Evolutionary conservation across 2,113 vertebrate species (phyloP).

Genomic region (Microcebus tavaratra): DNA sequence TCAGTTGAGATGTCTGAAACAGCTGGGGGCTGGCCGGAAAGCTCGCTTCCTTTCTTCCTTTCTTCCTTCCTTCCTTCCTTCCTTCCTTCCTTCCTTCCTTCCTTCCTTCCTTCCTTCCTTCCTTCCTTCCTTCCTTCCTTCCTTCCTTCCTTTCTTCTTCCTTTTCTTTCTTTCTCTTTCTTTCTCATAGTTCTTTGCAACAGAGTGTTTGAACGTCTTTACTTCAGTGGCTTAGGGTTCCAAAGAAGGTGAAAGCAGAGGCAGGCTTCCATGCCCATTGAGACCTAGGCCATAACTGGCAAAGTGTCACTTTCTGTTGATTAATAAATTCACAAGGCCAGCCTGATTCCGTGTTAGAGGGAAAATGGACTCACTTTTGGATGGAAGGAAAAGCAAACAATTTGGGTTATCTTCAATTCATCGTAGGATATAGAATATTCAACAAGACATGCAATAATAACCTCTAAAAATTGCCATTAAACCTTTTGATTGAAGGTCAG

Average conservation of each 20-base stretch:
- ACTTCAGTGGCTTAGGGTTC: background rate
- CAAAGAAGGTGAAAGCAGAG: background rate
- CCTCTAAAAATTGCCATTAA: background rate
- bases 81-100: no score
- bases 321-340: background rate
- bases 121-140: no score
- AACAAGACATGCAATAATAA: background rate
- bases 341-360: background rate
- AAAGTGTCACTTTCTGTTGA: background rate
- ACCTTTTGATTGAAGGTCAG: background rate
- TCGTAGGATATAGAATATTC: background rate
- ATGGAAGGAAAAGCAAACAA: background rate
- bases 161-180: background rate
- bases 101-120: no score
- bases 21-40: background rate
- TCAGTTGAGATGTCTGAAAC: background rate
- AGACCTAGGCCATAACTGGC: background rate
- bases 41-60: background rate
- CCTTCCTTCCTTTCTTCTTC: no score
- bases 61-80: no score
- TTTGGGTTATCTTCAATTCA: background rate
- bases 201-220: background rate
- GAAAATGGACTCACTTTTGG: background rate
- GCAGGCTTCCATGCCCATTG: background rate
- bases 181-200: background rate